phyloP scores from a whole-genome alignment of 2,113 vertebrate species.

The Vireo altiloquus region DNA sequence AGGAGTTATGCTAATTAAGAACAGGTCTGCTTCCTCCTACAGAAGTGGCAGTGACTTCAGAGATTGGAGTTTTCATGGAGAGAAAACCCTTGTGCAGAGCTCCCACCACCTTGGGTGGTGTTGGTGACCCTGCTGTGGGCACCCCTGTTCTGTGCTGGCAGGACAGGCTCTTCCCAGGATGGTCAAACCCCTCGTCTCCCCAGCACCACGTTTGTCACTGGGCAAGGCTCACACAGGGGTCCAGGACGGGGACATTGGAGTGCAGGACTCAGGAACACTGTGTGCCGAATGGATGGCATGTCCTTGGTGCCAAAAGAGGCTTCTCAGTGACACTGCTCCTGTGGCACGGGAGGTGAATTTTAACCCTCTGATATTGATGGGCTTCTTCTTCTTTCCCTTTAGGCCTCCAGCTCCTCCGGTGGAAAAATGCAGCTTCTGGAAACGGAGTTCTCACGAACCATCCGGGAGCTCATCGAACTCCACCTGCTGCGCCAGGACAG shows the following conservation, averaged over 20 bases:
- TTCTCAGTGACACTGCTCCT: neutral
- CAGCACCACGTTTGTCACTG: neutral
- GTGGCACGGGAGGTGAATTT: accelerated
- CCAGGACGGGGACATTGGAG: neutral
- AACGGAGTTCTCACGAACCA: constrained; percentile 85
- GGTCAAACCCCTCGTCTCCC: neutral
- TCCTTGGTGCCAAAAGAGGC: neutral
- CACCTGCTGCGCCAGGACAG: constrained; percentile 94
- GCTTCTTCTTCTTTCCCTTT: neutral
- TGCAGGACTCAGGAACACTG: neutral
- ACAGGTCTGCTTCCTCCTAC: neutral
- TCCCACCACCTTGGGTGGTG: neutral
- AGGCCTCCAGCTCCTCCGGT: constrained; percentile 75
- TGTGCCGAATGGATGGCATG: neutral
- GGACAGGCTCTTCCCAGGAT: neutral
- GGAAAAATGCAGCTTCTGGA: constrained; percentile 93
- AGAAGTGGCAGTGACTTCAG: neutral
- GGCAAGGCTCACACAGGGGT: neutral
- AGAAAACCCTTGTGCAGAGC: neutral
- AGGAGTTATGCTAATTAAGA: neutral
- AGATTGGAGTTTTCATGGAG: neutral
- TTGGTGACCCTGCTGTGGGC: accelerated
- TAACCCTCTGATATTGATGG: neutral
- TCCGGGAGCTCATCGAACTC: constrained; percentile 84
- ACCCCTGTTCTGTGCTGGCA: neutral